Evolutionary conservation across 1,140 invertebrate species (phyloP).

Genomic region (Bombus huntii): DNA sequence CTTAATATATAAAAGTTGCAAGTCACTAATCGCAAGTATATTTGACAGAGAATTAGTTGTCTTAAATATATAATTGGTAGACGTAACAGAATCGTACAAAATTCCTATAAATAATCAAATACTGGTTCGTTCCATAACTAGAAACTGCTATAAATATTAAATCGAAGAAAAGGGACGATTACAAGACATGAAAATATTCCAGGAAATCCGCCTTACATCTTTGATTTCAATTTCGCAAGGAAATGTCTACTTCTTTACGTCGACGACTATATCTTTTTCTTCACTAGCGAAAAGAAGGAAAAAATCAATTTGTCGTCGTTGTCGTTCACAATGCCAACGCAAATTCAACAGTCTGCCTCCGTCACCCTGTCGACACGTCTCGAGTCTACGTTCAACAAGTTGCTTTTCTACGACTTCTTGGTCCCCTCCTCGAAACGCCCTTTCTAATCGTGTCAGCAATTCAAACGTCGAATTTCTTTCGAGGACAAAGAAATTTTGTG

Average conservation of each 20-base stretch:
- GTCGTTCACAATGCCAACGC: background rate
- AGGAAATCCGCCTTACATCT: too few species aligned
- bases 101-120: background rate
- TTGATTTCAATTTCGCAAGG: too few species aligned
- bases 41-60: too few species aligned
- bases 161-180: too few species aligned
- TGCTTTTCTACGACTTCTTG: background rate
- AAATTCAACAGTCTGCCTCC: constrained; percentile 6
- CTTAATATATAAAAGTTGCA: too few species aligned
- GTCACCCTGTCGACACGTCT: constrained; percentile 4
- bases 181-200: too few species aligned
- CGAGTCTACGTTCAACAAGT: constrained; percentile 34
- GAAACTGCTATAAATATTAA: too few species aligned
- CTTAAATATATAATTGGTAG: background rate
- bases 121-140: background rate
- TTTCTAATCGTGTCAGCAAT: constrained; percentile 34
- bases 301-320: constrained; percentile 20
- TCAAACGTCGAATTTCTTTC: constrained; percentile 9
- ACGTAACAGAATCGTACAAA: background rate
- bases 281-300: too few species aligned
- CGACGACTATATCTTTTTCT: too few species aligned
- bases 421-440: background rate
- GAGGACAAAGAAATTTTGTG: background rate
- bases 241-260: too few species aligned
- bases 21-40: too few species aligned